Evolutionary conservation across 1,140 invertebrate genomes (phyloP).

Genomic region (Drosophila pandora): DNA sequence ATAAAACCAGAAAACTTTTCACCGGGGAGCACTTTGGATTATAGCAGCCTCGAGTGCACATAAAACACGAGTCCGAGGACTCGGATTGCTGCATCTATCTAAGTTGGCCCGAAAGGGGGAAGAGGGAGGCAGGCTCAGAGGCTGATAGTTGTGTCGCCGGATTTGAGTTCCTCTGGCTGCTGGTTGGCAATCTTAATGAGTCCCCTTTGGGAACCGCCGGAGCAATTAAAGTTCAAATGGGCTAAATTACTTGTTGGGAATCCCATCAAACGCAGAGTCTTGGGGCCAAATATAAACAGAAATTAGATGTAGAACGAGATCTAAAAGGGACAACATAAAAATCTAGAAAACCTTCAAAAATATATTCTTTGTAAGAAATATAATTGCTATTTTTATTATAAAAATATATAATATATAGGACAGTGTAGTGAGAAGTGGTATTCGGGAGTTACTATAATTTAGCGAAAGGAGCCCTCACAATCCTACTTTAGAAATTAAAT

Average conservation of each 20-base stretch:
- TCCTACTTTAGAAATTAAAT: neutral
- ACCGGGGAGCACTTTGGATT: constrained; percentile 74
- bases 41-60: constrained; percentile 74
- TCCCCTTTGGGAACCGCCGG: constrained; percentile 48
- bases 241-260: constrained; percentile 45
- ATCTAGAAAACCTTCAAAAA: neutral
- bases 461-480: neutral
- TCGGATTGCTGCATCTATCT: constrained; percentile 47
- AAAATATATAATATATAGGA: too few relatives aligned
- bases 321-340: neutral
- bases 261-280: constrained; percentile 30
- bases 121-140: neutral
- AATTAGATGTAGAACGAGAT: neutral
- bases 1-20: constrained; percentile 69
- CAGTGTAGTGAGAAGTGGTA: too few relatives aligned
- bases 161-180: constrained; percentile 44
- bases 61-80: constrained; percentile 67
- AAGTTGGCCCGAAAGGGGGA: neutral
- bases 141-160: constrained; percentile 45
- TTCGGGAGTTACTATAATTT: neutral
- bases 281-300: constrained; percentile 20
- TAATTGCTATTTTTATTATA: neutral
- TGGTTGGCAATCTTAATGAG: constrained; percentile 50
- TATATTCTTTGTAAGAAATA: neutral
- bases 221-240: constrained; percentile 54